Evolutionary conservation across 2,888 invertebrate species (phyloP).

Genomic region (Acrobasis consociella): DNA sequence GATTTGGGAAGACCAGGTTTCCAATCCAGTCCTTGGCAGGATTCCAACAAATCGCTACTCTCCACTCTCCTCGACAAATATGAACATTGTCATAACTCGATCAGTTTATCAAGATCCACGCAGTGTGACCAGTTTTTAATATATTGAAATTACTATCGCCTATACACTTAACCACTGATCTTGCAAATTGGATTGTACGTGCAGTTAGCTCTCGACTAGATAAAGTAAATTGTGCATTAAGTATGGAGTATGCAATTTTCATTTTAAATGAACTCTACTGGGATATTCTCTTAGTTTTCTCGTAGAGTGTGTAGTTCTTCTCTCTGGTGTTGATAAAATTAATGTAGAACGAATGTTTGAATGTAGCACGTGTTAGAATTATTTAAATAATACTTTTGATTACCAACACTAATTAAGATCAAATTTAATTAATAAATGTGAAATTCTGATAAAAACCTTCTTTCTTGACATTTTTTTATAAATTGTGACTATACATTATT

Average conservation of each 20-base stretch:
- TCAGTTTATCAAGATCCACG: slow-evolving; percentile 12
- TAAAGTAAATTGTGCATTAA: slow-evolving; percentile 15
- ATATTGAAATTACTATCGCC: slow-evolving; percentile 9
- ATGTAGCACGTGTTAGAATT: too few relatives aligned
- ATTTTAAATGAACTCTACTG: slow-evolving; percentile 5
- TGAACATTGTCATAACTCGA: slow-evolving; percentile 7
- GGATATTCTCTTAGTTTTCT: not conserved
- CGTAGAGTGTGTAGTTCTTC: too few relatives aligned
- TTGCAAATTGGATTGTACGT: slow-evolving; percentile 15
- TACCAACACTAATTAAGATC: too few relatives aligned
- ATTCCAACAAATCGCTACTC: not conserved
- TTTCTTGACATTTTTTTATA: too few relatives aligned
- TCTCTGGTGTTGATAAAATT: too few relatives aligned
- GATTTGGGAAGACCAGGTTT: too few relatives aligned
- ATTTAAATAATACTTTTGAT: too few relatives aligned
- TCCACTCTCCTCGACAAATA: not conserved
- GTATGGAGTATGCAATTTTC: slow-evolving; percentile 12
- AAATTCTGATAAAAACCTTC: too few relatives aligned
- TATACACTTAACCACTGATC: slow-evolving; percentile 2
- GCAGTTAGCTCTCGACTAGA: slow-evolving; percentile 12
- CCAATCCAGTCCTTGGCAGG: not conserved
- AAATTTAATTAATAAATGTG: too few relatives aligned
- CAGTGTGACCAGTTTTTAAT: slow-evolving; percentile 10
- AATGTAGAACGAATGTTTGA: too few relatives aligned
- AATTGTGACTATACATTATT: too few relatives aligned